Percentiles rank a stretch among this genome's conserved stretches.
phyloP scores from a whole-genome alignment of 2,888 invertebrate species.

The Zeuzera pyrina region DNA sequence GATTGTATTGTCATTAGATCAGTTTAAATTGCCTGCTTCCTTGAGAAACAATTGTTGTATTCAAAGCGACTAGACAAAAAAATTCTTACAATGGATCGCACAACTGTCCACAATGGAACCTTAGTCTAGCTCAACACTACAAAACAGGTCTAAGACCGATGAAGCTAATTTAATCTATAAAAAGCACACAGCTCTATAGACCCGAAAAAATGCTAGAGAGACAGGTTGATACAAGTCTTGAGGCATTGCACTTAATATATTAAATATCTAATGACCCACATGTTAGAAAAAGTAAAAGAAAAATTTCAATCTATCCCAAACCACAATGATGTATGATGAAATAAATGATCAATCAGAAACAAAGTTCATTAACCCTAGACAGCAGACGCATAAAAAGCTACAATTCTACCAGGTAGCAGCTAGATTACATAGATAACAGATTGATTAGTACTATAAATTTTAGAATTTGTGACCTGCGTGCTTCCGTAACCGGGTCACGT shows the following conservation, averaged over 20 bases:
- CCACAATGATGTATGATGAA: constrained; percentile 68
- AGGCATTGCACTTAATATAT: constrained; percentile 26
- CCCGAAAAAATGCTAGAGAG: constrained; percentile 7
- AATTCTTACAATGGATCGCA: constrained; percentile 39
- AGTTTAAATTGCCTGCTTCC: constrained; percentile 51
- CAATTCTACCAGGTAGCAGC: constrained; percentile 58
- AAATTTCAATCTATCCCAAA: constrained; percentile 46
- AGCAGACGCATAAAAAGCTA: constrained; percentile 69
- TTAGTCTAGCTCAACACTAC: constrained; percentile 32
- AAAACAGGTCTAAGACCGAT: constrained; percentile 22
- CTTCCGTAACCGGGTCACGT: constrained; percentile 56
- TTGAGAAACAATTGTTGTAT: constrained; percentile 48
- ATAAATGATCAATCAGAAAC: constrained; percentile 66
- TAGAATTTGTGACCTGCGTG: constrained; percentile 48
- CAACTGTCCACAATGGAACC: constrained; percentile 27
- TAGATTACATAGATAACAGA: constrained; percentile 62
- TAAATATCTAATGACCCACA: constrained; percentile 43
- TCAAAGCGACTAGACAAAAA: constrained; percentile 55
- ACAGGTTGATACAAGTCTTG: too few species aligned
- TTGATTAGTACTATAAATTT: constrained; percentile 67
- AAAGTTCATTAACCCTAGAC: constrained; percentile 61
- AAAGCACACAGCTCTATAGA: constrained; percentile 17
- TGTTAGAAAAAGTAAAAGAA: constrained; percentile 39
- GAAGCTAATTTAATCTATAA: constrained; percentile 22
- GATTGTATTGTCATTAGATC: constrained; percentile 10